A percentile compares a stretch with the other conserved stretches of the same genome.
phyloP scores from a whole-genome alignment of 2,113 vertebrate genomes.

The Eptesicus fuscus region DNA sequence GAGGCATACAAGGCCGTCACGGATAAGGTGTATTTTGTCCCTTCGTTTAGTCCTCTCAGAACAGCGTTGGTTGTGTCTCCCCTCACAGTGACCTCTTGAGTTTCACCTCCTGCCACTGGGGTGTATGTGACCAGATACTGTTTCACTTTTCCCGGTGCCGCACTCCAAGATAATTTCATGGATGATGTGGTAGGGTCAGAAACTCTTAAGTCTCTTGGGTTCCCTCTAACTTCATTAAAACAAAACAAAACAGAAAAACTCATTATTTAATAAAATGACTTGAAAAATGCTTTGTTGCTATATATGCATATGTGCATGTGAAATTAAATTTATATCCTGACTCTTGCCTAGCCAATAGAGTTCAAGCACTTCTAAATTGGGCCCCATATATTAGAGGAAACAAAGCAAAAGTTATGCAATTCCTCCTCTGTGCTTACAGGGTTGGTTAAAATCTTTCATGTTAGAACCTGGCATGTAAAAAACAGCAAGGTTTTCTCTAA shows the following conservation, averaged over 20 bases:
- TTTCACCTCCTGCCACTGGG: conserved; percentile 88
- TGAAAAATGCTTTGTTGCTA: background rate
- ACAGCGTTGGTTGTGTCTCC: conserved; percentile 85
- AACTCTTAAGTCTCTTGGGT: conserved; percentile 91
- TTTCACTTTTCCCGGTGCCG: conserved; percentile 92
- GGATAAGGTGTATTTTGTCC: conserved; percentile 91
- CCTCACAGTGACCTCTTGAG: conserved; percentile 88
- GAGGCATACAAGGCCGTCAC: conserved; percentile 92
- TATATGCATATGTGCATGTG: background rate
- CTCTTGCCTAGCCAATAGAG: background rate
- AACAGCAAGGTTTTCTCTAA: background rate
- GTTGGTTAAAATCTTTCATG: background rate
- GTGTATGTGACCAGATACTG: conserved; percentile 91
- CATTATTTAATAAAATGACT: conserved; percentile 50
- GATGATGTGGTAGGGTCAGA: conserved; percentile 92
- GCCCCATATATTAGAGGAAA: background rate
- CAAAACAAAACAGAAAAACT: conserved; percentile 50
- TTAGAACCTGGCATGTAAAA: background rate
- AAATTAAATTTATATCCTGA: background rate
- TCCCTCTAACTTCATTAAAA: conserved; percentile 87
- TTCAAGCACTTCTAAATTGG: background rate
- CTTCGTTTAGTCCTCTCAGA: conserved; percentile 88
- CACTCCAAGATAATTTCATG: conserved; percentile 91
- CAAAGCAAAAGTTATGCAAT: background rate
- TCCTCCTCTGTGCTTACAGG: background rate